These are phyloP conservation scores for Cephus cinctus DNA, from an alignment of 1,140 invertebrate genomes.

Conservation along the genomic window DNA sequence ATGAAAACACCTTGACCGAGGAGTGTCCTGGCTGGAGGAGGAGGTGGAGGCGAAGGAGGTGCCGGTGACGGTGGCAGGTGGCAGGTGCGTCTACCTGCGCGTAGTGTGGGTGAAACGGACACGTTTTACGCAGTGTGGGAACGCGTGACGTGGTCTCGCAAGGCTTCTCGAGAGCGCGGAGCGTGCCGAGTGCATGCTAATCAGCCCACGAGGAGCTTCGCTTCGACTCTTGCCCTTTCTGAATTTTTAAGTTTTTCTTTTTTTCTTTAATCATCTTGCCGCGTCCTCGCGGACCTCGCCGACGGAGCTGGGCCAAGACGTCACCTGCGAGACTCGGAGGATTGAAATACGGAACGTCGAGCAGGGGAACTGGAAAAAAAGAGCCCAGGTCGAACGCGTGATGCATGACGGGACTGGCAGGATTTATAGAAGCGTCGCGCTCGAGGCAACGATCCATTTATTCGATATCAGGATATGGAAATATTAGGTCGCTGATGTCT, in stretches of 20 bases:
- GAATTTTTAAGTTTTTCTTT: too few relatives aligned
- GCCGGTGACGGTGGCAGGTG: conserved; percentile 7
- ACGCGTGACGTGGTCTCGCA: conserved; percentile 6
- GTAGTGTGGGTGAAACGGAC: background rate
- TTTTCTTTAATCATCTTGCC: too few relatives aligned
- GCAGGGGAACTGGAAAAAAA: too few relatives aligned
- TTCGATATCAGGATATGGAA: conserved; percentile 52
- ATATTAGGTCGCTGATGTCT: conserved; percentile 48
- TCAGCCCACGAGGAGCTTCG: conserved; percentile 12
- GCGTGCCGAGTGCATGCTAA: conserved; percentile 11
- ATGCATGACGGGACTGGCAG: conserved; percentile 40
- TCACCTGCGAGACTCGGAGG: too few relatives aligned
- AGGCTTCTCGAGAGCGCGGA: background rate
- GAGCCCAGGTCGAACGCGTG: too few relatives aligned
- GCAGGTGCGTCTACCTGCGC: background rate
- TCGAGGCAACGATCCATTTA: conserved; percentile 47
- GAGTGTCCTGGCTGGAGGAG: conserved; percentile 15
- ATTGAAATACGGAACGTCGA: too few relatives aligned
- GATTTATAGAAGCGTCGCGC: conserved; percentile 44
- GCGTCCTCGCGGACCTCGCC: too few relatives aligned
- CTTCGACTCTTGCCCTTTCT: too few relatives aligned
- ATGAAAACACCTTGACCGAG: conserved; percentile 4
- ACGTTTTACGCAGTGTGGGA: conserved; percentile 10
- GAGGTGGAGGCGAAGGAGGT: conserved; percentile 22
- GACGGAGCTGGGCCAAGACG: too few relatives aligned